Evolutionary conservation across 2,113 vertebrate genomes (phyloP), one percentile per base, ranked within the genome.

Genomic region (Anolis sagrei): DNA sequence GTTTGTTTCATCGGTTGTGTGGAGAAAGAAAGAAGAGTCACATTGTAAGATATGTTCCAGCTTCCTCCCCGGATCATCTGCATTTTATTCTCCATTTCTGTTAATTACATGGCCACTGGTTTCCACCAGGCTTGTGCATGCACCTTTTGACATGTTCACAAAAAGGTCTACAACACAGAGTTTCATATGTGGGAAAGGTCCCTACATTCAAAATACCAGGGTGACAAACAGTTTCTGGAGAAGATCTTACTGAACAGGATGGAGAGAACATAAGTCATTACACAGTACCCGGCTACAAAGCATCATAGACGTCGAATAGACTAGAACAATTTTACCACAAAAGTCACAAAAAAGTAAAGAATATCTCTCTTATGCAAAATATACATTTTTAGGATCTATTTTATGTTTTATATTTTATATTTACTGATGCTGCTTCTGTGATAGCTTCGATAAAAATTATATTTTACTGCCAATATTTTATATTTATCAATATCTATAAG

Each of bases 131-230:
- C 95, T 94, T 93, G 92, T 92, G 90, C 96, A 98, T 98, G 98
- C 98, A 98, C 95, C 96, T 97, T 80, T 80, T 93, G 96, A 97
- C 96, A 96, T 95, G 95, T 95, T 96, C 96, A 97, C 97, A 97
- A 95, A 86, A 97, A 97, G 94, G 94, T 97, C 95, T 95, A 98
- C 97, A 0, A 96, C 92, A 98, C 96, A 97, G 93, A 96, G 88
- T 94, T 95, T 96, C 92, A 96, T 94, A 97, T 95, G 92, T 96
- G 94, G 93, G 94, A 91, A 93, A 91, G 85, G 90, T 95, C 89
- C 95, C 96, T 95, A 95, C 96, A 97, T 91, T 95, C 21, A 86
- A 94, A 93, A 95, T 95, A 95, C 90, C 94, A 95, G 94, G 91
- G 93, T 95, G 95, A 95, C 94, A 95, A 93, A 94, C 87, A 92